Evolutionary conservation across 2,113 vertebrate genomes (phyloP).

Genomic region (Chlorodrepanis virens): DNA sequence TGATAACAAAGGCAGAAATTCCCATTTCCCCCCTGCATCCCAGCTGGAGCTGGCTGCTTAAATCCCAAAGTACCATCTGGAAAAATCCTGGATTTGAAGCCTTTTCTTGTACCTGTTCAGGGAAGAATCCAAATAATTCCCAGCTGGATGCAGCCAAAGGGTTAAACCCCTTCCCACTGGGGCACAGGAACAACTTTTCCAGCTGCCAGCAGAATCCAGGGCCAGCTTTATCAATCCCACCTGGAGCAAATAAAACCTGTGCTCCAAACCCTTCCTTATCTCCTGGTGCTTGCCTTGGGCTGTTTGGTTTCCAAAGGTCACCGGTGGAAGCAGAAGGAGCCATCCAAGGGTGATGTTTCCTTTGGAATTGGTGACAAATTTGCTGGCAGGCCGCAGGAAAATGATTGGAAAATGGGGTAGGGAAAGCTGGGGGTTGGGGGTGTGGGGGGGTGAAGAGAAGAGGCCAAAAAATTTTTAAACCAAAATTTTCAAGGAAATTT

Average conservation of each 20-base stretch:
- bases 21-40: not conserved
- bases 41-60: not conserved
- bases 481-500: not conserved
- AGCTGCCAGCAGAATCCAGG: not conserved
- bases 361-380: not conserved
- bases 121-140: not conserved
- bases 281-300: not conserved
- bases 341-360: not conserved
- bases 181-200: not conserved
- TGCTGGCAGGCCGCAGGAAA: not conserved
- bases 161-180: conserved; percentile 7
- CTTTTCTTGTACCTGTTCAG: accelerated
- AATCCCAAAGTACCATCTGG: not conserved
- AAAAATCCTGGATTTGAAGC: not conserved
- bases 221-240: conserved; percentile 27
- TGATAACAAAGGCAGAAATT: not conserved
- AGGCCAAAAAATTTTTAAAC: not conserved
- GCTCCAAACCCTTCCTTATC: not conserved
- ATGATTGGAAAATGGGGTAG: not conserved
- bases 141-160: not conserved
- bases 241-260: conserved; percentile 6
- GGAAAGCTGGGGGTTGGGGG: not conserved
- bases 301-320: conserved; percentile 29
- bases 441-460: not conserved
- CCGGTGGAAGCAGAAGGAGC: conserved; percentile 17